Percentiles rank a stretch among this genome's conserved stretches.
Conservation (phyloP, 2,888 invertebrate genomes). For the Ophion costatus region DNA sequence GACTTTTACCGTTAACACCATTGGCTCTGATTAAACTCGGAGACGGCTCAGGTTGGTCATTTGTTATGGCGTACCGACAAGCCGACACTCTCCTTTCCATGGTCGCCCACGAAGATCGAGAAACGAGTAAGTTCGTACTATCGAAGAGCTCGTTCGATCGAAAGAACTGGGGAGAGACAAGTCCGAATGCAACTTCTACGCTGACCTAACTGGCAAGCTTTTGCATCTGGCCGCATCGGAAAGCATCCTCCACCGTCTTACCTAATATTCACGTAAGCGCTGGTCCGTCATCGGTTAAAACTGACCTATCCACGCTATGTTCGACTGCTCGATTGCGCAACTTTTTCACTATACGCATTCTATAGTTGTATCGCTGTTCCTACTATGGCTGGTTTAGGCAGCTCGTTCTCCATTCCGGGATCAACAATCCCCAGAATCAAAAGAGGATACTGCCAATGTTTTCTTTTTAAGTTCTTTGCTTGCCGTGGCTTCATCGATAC, state of each 20-base stretch:
- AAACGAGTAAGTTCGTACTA: background rate
- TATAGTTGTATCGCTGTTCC: too few relatives aligned
- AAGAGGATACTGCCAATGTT: too few relatives aligned
- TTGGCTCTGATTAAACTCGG: constrained; percentile 25
- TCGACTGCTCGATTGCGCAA: constrained; percentile 48
- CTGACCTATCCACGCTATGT: constrained; percentile 48
- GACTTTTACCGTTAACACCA: constrained; percentile 23
- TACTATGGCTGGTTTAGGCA: too few relatives aligned
- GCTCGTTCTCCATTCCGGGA: too few relatives aligned
- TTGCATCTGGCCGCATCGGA: constrained; percentile 49
- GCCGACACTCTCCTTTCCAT: constrained; percentile 9
- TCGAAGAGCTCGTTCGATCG: background rate
- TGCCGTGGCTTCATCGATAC: too few relatives aligned
- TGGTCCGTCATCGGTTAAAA: constrained; percentile 74
- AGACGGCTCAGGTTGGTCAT: background rate
- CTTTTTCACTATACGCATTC: background rate
- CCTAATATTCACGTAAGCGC: constrained; percentile 67
- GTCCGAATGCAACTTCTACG: constrained; percentile 50
- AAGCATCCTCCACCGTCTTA: constrained; percentile 63
- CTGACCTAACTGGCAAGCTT: constrained; percentile 50
- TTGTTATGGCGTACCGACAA: background rate
- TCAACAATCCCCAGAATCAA: too few relatives aligned
- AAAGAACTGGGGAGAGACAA: constrained; percentile 2
- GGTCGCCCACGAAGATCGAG: background rate
- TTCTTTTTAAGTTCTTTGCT: too few relatives aligned